phyloP scores from a whole-genome alignment of 2,113 vertebrate genomes.

The Hemichromis elongatus region DNA sequence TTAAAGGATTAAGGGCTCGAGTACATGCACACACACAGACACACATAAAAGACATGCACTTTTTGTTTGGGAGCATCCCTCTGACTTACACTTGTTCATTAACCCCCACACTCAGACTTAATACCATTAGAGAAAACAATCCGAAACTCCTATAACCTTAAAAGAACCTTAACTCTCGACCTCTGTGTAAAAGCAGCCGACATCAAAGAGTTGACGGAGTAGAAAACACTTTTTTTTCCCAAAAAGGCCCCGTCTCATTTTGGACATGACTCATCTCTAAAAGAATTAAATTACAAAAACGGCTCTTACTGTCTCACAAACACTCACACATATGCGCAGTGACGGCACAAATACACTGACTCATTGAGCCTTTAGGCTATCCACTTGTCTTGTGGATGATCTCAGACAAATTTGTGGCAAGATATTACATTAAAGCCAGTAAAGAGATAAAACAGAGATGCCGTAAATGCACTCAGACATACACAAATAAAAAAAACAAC shows the following conservation, averaged over 20 bases:
- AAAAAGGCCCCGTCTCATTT: background rate
- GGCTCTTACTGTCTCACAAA: background rate
- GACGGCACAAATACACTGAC: background rate
- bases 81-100: slow-evolving; percentile 49
- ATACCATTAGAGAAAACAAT: slow-evolving; percentile 8
- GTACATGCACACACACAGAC: background rate
- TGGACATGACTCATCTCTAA: background rate
- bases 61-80: slow-evolving; percentile 37
- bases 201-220: background rate
- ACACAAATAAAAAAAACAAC: background rate
- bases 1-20: slow-evolving; percentile 62
- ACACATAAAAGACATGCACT: background rate
- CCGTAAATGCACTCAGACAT: background rate
- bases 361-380: background rate
- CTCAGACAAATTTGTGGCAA: background rate
- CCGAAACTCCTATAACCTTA: background rate
- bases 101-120: slow-evolving; percentile 26
- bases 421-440: background rate
- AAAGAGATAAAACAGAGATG: background rate
- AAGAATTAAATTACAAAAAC: background rate
- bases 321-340: background rate
- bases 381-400: slow-evolving; percentile 1
- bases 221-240: background rate
- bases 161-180: background rate
- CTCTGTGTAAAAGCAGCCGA: background rate